phyloP scores from a whole-genome alignment of 1,140 invertebrate genomes.

The Bombus huntii region DNA sequence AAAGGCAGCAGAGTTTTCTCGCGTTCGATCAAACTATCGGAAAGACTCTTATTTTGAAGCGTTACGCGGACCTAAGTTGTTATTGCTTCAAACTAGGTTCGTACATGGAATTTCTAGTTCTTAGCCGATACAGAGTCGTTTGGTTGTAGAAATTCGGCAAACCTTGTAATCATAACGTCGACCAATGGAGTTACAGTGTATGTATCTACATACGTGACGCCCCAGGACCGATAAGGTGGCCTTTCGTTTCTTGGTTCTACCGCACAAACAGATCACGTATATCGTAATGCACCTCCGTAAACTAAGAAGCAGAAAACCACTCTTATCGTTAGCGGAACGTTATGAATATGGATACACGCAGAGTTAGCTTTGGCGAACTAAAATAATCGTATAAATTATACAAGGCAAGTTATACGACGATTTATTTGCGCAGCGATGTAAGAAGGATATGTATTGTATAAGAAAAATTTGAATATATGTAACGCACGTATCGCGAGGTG shows the following conservation, averaged over 20 bases:
- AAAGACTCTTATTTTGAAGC: neutral
- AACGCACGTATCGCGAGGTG: too few species aligned
- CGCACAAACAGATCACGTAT: constrained; percentile 38
- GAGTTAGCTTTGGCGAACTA: neutral
- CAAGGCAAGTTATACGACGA: neutral
- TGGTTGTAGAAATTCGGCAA: neutral
- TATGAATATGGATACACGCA: constrained; percentile 9
- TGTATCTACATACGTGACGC: constrained; percentile 10
- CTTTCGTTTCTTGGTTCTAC: constrained; percentile 1
- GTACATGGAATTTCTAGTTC: neutral
- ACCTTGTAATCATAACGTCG: neutral
- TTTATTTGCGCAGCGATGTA: neutral
- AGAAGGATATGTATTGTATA: neutral
- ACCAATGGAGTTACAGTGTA: neutral
- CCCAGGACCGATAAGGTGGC: constrained; percentile 5
- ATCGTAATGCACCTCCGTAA: neutral
- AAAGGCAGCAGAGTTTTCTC: neutral
- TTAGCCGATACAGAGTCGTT: neutral
- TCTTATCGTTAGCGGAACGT: constrained; percentile 14
- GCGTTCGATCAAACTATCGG: constrained; percentile 6
- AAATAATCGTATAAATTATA: constrained; percentile 1
- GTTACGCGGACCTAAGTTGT: neutral
- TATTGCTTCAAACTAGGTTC: constrained; percentile 8
- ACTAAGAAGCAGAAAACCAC: constrained; percentile 18
- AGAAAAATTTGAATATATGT: too few species aligned